Evolutionary conservation across 92 coral and sea anemone genomes (phyloP).

Genomic region (Epizoanthus rinbou): DNA sequence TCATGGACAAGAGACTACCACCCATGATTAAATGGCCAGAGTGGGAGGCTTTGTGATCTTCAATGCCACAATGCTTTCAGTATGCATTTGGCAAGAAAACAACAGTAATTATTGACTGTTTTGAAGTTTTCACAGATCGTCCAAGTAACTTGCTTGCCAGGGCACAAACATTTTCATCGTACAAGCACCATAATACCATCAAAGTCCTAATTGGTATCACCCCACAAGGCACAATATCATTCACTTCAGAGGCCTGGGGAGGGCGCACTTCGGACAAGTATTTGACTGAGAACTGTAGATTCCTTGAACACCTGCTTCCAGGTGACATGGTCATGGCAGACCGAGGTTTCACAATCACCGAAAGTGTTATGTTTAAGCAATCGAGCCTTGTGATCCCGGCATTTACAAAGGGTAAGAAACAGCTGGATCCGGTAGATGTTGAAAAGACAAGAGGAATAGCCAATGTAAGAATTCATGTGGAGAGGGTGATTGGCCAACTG

Average conservation of each 20-base stretch:
- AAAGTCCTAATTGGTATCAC: slow-evolving; percentile 45
- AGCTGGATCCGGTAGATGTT: slow-evolving; percentile 53
- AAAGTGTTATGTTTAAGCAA: slow-evolving; percentile 45
- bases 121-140: slow-evolving; percentile 42
- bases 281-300: slow-evolving; percentile 65
- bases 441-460: slow-evolving; percentile 61
- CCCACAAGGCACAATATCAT: slow-evolving; percentile 47
- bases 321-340: slow-evolving; percentile 73
- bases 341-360: slow-evolving; percentile 53
- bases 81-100: slow-evolving; percentile 37
- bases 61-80: slow-evolving; percentile 48
- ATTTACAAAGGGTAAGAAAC: slow-evolving; percentile 49
- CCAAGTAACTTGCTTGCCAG: slow-evolving; percentile 44
- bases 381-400: slow-evolving; percentile 46
- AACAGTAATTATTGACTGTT: slow-evolving; percentile 45
- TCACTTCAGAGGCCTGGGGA: slow-evolving; percentile 57
- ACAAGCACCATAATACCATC: slow-evolving; percentile 46
- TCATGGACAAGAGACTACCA: slow-evolving; percentile 48
- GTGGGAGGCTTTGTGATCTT: slow-evolving; percentile 34
- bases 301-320: slow-evolving; percentile 54
- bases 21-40: slow-evolving; percentile 52
- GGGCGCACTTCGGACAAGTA: slow-evolving; percentile 68
- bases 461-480: slow-evolving; percentile 48
- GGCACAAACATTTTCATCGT: slow-evolving; percentile 45
- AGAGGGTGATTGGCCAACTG: slow-evolving; percentile 48